phyloP scores from a whole-genome alignment of 2,113 vertebrate genomes.

The Triplophysa dalaica region DNA sequence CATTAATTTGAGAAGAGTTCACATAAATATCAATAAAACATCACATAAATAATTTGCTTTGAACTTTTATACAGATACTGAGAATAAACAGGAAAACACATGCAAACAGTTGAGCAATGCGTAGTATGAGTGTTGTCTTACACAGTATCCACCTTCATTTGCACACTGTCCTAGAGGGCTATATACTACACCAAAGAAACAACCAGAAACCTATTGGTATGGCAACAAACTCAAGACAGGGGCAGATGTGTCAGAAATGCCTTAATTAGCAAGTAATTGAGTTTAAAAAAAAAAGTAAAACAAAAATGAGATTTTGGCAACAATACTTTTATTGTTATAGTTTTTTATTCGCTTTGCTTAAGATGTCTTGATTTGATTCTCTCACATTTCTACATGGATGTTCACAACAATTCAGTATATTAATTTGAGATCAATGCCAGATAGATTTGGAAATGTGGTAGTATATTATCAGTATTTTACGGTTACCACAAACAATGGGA shows the following conservation, averaged over 20 bases:
- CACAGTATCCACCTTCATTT: conserved; percentile 23
- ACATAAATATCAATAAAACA: background rate
- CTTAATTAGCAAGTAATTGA: background rate
- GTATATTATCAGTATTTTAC: background rate
- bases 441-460: background rate
- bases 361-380: background rate
- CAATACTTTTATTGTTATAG: too few species aligned
- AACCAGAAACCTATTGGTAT: conserved; percentile 5
- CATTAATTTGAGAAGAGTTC: background rate
- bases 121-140: background rate
- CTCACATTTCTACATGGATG: background rate
- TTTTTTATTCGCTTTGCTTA: background rate
- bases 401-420: conserved; percentile 4
- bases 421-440: conserved; percentile 5
- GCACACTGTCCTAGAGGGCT: background rate
- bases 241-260: background rate
- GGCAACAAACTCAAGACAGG: conserved; percentile 7
- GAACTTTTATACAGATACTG: background rate
- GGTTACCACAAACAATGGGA: background rate
- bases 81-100: background rate
- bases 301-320: background rate
- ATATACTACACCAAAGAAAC: background rate
- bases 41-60: conserved; percentile 8
- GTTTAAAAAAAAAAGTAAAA: background rate
- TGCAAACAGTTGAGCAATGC: background rate